These are phyloP conservation scores for Parnassius glacialis DNA, from an alignment of 2,888 invertebrate genomes.

Conservation along the genomic window DNA sequence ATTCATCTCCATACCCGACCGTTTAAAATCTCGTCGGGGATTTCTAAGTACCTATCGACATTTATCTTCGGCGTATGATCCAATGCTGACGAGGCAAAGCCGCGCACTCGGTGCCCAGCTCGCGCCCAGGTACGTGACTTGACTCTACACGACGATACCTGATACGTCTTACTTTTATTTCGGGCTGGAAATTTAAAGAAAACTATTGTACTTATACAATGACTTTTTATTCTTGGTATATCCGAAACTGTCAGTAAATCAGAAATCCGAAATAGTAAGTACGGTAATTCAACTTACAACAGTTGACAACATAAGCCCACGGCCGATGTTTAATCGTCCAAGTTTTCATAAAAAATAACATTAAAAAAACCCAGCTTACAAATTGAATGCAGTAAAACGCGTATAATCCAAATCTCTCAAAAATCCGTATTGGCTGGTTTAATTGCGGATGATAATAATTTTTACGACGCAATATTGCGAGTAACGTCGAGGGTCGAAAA, in stretches of 20 bases:
- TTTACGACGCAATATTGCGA: constrained; percentile 8
- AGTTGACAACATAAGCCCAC: no score
- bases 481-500: neutral
- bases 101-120: neutral
- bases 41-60: neutral
- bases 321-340: no score
- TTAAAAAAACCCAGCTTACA: no score
- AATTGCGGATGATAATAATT: constrained; percentile 10
- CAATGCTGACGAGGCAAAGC: constrained; percentile 2
- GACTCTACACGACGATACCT: constrained; percentile 3
- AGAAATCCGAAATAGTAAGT: no score
- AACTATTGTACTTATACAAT: neutral
- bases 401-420: neutral
- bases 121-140: constrained; percentile 8
- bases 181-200: constrained; percentile 1
- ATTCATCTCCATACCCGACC: neutral
- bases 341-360: no score
- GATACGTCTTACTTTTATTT: neutral
- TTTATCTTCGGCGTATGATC: constrained; percentile 7
- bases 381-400: neutral
- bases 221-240: neutral
- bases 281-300: no score
- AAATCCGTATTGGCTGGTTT: constrained; percentile 4
- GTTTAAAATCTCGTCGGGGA: neutral
- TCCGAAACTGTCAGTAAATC: no score